A percentile compares a stretch with the other conserved stretches of the same genome.
Evolutionary conservation across 2,113 vertebrate species (phyloP).

Genomic region (Xiphorhynchus elegans): DNA sequence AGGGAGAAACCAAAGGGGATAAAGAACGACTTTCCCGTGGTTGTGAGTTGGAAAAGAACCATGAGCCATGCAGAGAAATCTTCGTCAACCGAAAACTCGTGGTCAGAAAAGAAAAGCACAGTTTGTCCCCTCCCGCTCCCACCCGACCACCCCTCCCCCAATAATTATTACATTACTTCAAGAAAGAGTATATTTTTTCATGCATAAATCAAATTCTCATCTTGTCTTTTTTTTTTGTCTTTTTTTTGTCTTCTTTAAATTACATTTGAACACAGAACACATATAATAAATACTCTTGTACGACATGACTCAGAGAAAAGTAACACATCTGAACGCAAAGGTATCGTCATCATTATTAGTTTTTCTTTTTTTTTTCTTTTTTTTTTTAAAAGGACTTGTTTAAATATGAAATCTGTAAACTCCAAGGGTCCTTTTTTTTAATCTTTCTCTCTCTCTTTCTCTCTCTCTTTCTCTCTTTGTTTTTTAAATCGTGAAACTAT

Average conservation of each 20-base stretch:
- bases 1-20: not conserved
- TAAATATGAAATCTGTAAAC: conserved; percentile 79
- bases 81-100: conserved; percentile 49
- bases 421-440: conserved; percentile 67
- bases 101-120: conserved; percentile 49
- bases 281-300: conserved; percentile 86
- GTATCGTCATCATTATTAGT: conserved; percentile 20
- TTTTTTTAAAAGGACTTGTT: conserved; percentile 73
- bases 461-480: not conserved
- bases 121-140: conserved; percentile 47
- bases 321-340: conserved; percentile 73
- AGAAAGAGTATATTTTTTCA: conserved; percentile 77
- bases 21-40: not conserved
- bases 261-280: conserved; percentile 95
- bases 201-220: conserved; percentile 79
- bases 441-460: conserved; percentile 35
- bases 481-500: conserved; percentile 39
- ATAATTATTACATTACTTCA: conserved; percentile 72
- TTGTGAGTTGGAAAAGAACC: not conserved
- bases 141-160: conserved; percentile 64
- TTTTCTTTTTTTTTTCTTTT: conserved; percentile 10
- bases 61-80: conserved; percentile 67
- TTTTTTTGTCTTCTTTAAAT: conserved; percentile 85
- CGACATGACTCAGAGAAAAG: conserved; percentile 76
- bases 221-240: conserved; percentile 46